phyloP scores from a whole-genome alignment of 2,888 invertebrate species.

The Griposia aprilina region DNA sequence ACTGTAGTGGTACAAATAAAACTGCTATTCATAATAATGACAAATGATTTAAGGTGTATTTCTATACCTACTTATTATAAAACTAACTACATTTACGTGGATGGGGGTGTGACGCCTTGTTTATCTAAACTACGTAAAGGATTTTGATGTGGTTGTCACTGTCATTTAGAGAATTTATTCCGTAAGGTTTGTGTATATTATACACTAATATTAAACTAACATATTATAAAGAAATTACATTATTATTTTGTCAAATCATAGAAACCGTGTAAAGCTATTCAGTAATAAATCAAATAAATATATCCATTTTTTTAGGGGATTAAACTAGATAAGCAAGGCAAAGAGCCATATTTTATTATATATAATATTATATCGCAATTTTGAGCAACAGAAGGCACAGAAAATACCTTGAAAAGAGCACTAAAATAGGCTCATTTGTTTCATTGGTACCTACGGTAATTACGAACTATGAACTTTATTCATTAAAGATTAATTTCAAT shows the following conservation, averaged over 20 bases:
- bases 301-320: neutral
- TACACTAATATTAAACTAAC: neutral
- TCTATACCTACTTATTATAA: neutral
- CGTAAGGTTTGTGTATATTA: neutral
- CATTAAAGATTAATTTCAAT: slow-evolving; percentile 42
- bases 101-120: neutral
- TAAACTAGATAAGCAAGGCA: neutral
- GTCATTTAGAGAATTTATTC: neutral
- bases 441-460: slow-evolving; percentile 3
- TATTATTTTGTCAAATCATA: neutral
- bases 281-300: neutral
- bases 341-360: too few species aligned
- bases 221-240: neutral
- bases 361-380: neutral
- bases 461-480: neutral
- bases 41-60: neutral
- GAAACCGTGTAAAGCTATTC: neutral
- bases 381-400: neutral
- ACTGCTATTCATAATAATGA: neutral
- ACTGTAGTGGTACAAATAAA: neutral
- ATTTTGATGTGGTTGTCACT: neutral
- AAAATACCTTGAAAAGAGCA: neutral
- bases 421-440: slow-evolving; percentile 14
- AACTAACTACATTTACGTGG: neutral
- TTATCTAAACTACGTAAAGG: neutral